A percentile compares a stretch with the other conserved stretches of the same genome.
Evolutionary conservation across 2,113 vertebrate genomes (phyloP).

Genomic region (Lucifuga dentata): DNA sequence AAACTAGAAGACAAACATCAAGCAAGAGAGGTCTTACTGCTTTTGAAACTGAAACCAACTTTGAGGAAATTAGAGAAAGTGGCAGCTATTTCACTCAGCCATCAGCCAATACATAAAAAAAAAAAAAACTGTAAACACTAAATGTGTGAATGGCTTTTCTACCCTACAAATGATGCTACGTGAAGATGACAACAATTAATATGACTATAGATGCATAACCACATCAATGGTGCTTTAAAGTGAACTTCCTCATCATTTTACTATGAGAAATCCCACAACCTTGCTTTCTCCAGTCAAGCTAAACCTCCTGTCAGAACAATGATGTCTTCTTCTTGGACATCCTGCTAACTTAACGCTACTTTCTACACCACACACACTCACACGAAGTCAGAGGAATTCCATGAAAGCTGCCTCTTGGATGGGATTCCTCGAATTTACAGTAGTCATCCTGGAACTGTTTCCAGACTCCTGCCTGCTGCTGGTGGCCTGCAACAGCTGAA

Average conservation of each 20-base stretch:
- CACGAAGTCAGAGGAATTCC: slow-evolving; percentile 23
- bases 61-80: slow-evolving; percentile 47
- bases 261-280: slow-evolving; percentile 4
- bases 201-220: slow-evolving; percentile 6
- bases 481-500: slow-evolving; percentile 48
- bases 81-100: neutral
- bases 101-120: neutral
- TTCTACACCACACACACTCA: neutral
- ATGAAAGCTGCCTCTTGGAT: slow-evolving; percentile 13
- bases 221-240: slow-evolving; percentile 15
- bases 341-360: slow-evolving; percentile 28
- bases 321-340: slow-evolving; percentile 41
- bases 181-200: slow-evolving; percentile 13
- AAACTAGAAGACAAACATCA: neutral
- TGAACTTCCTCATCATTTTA: slow-evolving; percentile 32
- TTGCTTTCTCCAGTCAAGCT: too few relatives aligned
- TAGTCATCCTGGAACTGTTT: neutral
- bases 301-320: too few relatives aligned
- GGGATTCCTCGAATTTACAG: slow-evolving; percentile 24
- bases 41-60: slow-evolving; percentile 35
- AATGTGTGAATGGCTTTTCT: neutral
- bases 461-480: slow-evolving; percentile 20
- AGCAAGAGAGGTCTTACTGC: slow-evolving; percentile 3
- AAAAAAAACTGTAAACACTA: slow-evolving; percentile 4
- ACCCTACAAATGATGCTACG: neutral